phyloP scores from a whole-genome alignment of 2,797 vertebrate genomes.

The Betta splendens region DNA sequence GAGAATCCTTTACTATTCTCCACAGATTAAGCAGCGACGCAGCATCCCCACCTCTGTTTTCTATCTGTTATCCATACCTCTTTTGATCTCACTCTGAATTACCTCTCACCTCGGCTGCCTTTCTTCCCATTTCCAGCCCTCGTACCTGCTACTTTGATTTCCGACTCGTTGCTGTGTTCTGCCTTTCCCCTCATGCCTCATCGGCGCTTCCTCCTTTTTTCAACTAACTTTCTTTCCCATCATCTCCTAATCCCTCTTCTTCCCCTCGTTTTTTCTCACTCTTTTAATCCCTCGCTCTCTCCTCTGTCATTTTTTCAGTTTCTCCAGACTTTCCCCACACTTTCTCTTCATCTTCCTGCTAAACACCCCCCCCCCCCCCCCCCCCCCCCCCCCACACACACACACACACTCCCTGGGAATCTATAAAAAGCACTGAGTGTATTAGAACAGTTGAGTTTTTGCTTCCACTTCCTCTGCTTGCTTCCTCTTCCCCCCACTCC shows the following conservation, averaged over 20 bases:
- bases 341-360: slow-evolving; percentile 49
- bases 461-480: slow-evolving; percentile 18
- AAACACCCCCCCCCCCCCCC: slow-evolving; percentile 28
- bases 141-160: slow-evolving; percentile 58
- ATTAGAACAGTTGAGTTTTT: slow-evolving; percentile 29
- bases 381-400: too few relatives aligned
- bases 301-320: slow-evolving; percentile 41
- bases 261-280: slow-evolving; percentile 34
- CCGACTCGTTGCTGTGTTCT: slow-evolving; percentile 19
- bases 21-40: slow-evolving; percentile 33
- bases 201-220: slow-evolving; percentile 42
- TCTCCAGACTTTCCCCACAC: slow-evolving; percentile 40
- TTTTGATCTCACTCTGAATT: slow-evolving; percentile 64
- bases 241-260: slow-evolving; percentile 39
- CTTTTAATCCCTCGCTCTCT: slow-evolving; percentile 52
- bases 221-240: slow-evolving; percentile 58
- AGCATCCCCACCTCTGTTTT: slow-evolving; percentile 42
- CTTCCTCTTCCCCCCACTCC: slow-evolving; percentile 8
- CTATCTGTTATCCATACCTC: slow-evolving; percentile 50
- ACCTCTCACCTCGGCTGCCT: slow-evolving; percentile 27
- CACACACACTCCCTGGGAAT: slow-evolving; percentile 47
- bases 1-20: slow-evolving; percentile 58
- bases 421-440: slow-evolving; percentile 50
- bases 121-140: slow-evolving; percentile 33
- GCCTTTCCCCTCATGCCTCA: slow-evolving; percentile 17